Evolutionary conservation across 2,888 invertebrate species (phyloP).

Genomic region (Heliothis peltigera): DNA sequence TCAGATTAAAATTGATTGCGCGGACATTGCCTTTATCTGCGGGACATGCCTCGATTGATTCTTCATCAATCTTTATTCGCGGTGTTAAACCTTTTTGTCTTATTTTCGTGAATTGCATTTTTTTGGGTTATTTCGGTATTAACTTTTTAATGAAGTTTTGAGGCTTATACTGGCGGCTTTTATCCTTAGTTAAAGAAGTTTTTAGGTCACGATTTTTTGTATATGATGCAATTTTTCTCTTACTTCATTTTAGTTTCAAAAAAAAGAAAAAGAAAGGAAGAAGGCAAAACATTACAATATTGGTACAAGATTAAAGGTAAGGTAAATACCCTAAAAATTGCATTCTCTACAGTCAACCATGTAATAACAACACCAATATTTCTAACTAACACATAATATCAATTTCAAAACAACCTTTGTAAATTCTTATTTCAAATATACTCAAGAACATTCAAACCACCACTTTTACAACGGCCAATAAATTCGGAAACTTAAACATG

Average conservation of each 20-base stretch:
- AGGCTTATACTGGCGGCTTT: background rate
- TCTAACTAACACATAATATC: background rate
- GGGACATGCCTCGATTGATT: constrained; percentile 87
- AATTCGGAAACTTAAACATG: constrained; percentile 65
- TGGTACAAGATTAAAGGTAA: background rate
- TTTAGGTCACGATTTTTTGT: background rate
- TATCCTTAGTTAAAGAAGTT: constrained; percentile 5
- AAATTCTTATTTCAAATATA: background rate
- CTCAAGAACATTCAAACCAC: constrained; percentile 17
- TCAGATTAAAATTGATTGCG: constrained; percentile 89
- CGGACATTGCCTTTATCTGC: constrained; percentile 84
- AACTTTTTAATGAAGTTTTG: constrained; percentile 25
- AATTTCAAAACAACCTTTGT: constrained; percentile 4
- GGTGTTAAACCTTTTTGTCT: constrained; percentile 77
- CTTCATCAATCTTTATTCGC: constrained; percentile 89
- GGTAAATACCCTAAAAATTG: background rate
- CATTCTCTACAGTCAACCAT: background rate
- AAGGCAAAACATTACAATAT: background rate
- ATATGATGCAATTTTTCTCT: background rate
- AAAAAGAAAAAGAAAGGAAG: background rate
- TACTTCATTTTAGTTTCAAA: background rate
- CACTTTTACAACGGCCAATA: constrained; percentile 63
- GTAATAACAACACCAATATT: background rate
- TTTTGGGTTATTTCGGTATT: constrained; percentile 43
- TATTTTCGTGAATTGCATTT: constrained; percentile 60